Percentiles rank a stretch among this genome's conserved stretches.
These are phyloP conservation scores for Proteles cristata DNA, from an alignment of 2,113 vertebrate genomes.

Conservation along the genomic window DNA sequence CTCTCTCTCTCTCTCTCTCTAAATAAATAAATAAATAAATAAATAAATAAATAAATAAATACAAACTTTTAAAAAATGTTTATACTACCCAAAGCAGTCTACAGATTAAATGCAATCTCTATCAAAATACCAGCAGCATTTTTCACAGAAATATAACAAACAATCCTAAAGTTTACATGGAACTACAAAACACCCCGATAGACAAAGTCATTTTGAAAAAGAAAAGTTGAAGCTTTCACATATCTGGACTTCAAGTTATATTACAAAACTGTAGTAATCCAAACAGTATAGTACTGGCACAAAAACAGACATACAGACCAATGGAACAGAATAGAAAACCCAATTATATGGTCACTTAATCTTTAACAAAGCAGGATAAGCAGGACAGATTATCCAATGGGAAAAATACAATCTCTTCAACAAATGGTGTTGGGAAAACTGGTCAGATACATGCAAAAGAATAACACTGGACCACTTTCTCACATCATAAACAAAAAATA, in stretches of 20 bases:
- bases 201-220: not conserved
- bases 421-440: not conserved
- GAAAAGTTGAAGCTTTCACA: not conserved
- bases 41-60: too few relatives aligned
- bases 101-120: not conserved
- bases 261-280: not conserved
- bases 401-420: not conserved
- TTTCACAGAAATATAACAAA: not conserved
- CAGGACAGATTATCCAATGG: not conserved
- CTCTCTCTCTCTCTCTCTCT: too few relatives aligned
- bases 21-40: too few relatives aligned
- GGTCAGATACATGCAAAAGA: not conserved
- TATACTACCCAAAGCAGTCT: not conserved
- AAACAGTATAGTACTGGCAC: not conserved
- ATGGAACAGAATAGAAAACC: not conserved
- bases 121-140: not conserved
- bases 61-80: not conserved
- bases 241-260: not conserved
- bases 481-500: not conserved
- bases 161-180: not conserved
- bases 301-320: not conserved
- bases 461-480: not conserved
- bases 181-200: not conserved
- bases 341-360: not conserved
- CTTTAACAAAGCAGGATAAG: not conserved